phyloP scores from a whole-genome alignment of 2,888 invertebrate species.

The Resseliella maxima region DNA sequence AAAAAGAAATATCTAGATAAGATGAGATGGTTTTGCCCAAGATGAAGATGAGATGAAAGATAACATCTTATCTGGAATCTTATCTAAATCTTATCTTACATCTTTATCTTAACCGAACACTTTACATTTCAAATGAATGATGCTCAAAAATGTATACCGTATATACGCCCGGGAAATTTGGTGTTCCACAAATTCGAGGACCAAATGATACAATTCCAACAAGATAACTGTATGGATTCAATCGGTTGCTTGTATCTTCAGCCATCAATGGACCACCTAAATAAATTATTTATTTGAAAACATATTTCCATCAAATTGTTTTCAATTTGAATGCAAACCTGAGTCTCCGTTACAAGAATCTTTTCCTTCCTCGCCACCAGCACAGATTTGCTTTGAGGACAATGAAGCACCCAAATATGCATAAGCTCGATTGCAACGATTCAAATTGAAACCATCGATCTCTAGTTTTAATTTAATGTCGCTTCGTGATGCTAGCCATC shows the following conservation, averaged over 20 bases:
- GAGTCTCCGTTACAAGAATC: slow-evolving; percentile 69
- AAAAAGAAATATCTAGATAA: too few relatives aligned
- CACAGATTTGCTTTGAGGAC: not conserved
- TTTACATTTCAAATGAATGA: too few relatives aligned
- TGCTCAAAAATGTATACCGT: slow-evolving; percentile 63
- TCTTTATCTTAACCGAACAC: too few relatives aligned
- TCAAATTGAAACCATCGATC: slow-evolving; percentile 68
- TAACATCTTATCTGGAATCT: too few relatives aligned
- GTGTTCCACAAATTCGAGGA: slow-evolving; percentile 72
- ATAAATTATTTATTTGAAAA: not conserved
- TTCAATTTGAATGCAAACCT: not conserved
- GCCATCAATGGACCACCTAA: slow-evolving; percentile 67
- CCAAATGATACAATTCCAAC: slow-evolving; percentile 76
- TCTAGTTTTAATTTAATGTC: slow-evolving; percentile 70
- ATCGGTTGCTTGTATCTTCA: slow-evolving; percentile 63
- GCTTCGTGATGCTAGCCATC: slow-evolving; percentile 66
- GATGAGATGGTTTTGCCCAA: too few relatives aligned
- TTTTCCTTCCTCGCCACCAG: slow-evolving; percentile 21
- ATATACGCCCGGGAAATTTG: slow-evolving; percentile 74
- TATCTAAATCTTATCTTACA: too few relatives aligned
- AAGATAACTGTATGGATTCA: slow-evolving; percentile 67
- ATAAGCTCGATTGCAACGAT: slow-evolving; percentile 67
- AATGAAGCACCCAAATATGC: not conserved
- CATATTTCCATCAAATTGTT: not conserved
- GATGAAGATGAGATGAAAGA: too few relatives aligned